phyloP scores from a whole-genome alignment of 2,113 vertebrate species.

The Peucedramus taeniatus region DNA sequence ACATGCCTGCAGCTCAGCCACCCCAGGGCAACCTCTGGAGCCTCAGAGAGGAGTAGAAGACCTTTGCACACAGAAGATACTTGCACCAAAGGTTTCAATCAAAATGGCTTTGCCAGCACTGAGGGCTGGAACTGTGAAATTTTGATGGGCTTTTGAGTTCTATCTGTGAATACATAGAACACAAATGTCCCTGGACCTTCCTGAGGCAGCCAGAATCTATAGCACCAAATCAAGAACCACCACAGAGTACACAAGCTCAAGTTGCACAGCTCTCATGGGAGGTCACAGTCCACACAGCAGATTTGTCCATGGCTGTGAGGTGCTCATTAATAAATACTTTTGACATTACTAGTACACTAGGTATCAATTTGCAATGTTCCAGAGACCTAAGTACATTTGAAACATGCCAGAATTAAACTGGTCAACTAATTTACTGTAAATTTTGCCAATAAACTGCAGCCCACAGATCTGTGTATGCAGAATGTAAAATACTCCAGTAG shows the following conservation, averaged over 20 bases:
- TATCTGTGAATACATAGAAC: not conserved
- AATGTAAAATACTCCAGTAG: not conserved
- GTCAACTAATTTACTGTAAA: not conserved
- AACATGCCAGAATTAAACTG: not conserved
- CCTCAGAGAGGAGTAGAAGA: not conserved
- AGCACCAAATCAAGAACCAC: not conserved
- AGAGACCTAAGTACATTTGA: not conserved
- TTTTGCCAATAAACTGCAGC: not conserved
- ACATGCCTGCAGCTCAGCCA: not conserved
- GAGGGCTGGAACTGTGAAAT: not conserved
- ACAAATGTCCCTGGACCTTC: not conserved
- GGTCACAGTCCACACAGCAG: not conserved
- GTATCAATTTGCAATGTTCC: not conserved
- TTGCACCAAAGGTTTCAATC: not conserved
- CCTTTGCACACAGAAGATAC: not conserved
- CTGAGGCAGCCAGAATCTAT: not conserved
- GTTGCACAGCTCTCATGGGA: not conserved
- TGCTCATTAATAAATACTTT: not conserved
- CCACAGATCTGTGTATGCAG: rapidly evolving
- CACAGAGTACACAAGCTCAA: not conserved
- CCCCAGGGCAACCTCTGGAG: rapidly evolving
- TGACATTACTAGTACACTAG: not conserved
- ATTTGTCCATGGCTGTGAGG: not conserved
- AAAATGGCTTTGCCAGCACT: not conserved
- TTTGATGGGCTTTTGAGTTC: not conserved